Base-by-base conservation (phyloP, 1,140 invertebrate species). In the Pteromalus puparum region DNA sequence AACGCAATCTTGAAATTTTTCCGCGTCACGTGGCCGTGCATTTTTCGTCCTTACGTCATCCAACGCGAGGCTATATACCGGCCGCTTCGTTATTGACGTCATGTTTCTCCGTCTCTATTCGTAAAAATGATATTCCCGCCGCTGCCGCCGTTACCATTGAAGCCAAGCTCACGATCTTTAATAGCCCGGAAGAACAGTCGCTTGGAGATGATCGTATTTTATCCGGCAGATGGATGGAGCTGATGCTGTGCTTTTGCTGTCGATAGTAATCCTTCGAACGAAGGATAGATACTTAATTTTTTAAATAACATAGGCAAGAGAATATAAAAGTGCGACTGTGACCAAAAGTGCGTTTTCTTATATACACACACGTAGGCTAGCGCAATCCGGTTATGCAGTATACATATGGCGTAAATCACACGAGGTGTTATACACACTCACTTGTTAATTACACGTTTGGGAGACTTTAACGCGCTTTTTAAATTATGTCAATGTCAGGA, bases 31-130 rank as follows among this genome's bases (percentile, higher is more conserved):
- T 72, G 82, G 48, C 10, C 24, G 53, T 15, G 75, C 68, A 80
- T 30, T 80, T 84, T 84, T 81, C 53, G 78, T 48, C 28, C 24
- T 81, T 74, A 76, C 77, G 83, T 76, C 70, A 81, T 38, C 15
- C 26, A 18, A 38, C 30, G 18, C 30, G n/a, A 61, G 30, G 18
- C 72, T 42, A 7, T 26, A 34, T 30, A n/a, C 18, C 5, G 6
- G 24, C 9, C n/a, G 67, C 67, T 42, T 42, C 38, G 38, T 42
- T 48, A 48, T 15, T 46, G 73, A 75, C 53, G 48, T 83, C 61
- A 70, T 12, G 38, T 77, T 67, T 18, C 18, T 12, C 1, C 18
- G 28, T 18, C 12, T 42, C 48, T 24, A n/a, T 81, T 34, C 68
- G 70, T 26, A 81, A 73, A 81, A 74, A 74, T 73, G 24, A 81